Evolutionary conservation across 2,888 invertebrate species (phyloP).

Genomic region (Melangyna quadrimaculata): DNA sequence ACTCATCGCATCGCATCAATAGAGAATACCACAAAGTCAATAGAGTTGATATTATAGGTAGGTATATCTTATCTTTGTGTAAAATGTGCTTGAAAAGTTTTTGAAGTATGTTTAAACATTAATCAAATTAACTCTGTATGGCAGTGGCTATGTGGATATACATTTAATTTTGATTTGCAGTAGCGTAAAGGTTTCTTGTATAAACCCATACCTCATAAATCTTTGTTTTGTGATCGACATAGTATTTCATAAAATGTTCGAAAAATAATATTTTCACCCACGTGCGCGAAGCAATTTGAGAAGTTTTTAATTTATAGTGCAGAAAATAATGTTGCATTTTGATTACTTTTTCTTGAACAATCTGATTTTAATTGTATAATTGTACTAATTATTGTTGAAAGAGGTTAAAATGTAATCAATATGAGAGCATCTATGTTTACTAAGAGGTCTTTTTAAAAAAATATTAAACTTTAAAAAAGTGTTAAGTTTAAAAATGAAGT

Average conservation of each 20-base stretch:
- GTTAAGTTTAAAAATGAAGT: too few species aligned
- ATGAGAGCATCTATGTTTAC: too few species aligned
- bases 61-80: neutral
- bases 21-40: too few species aligned
- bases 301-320: slow-evolving; percentile 19
- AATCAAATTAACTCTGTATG: slow-evolving; percentile 8
- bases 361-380: neutral
- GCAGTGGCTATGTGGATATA: neutral
- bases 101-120: slow-evolving; percentile 25
- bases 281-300: neutral
- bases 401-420: neutral
- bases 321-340: neutral
- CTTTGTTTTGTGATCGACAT: slow-evolving; percentile 20
- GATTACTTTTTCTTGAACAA: neutral
- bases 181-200: neutral
- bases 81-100: slow-evolving; percentile 5
- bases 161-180: slow-evolving; percentile 6
- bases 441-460: too few species aligned
- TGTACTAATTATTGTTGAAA: too few species aligned
- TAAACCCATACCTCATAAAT: slow-evolving; percentile 4
- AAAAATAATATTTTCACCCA: slow-evolving; percentile 37
- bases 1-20: slow-evolving; percentile 38
- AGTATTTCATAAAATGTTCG: slow-evolving; percentile 15
- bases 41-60: too few species aligned
- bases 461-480: too few species aligned